These are phyloP conservation scores for Xiphydria camelus DNA, from an alignment of 2,888 invertebrate genomes.

Conservation along the genomic window DNA sequence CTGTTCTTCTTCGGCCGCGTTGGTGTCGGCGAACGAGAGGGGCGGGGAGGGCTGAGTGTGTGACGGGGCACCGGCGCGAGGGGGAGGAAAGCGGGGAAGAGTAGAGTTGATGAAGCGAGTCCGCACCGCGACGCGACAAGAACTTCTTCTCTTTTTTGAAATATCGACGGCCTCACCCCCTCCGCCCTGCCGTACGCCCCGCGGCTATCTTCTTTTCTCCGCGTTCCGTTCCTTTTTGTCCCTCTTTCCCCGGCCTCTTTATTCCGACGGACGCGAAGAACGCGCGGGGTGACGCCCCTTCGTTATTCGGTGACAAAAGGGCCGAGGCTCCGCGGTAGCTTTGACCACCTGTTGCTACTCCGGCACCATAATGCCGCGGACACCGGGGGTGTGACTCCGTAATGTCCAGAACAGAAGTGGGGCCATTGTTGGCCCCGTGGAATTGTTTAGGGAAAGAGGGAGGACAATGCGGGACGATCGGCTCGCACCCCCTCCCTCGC, in stretches of 20 bases:
- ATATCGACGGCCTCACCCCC: background rate
- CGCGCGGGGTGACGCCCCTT: slow-evolving; percentile 28
- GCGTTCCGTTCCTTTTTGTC: slow-evolving; percentile 17
- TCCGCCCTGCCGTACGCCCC: background rate
- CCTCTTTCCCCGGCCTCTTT: slow-evolving; percentile 20
- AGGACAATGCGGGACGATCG: background rate
- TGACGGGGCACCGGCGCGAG: too few relatives aligned
- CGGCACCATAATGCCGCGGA: slow-evolving; percentile 16
- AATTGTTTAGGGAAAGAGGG: background rate
- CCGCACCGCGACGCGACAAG: slow-evolving; percentile 1
- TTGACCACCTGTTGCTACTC: slow-evolving; percentile 38
- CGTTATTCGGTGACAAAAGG: slow-evolving; percentile 42
- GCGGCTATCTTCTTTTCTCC: slow-evolving; percentile 10
- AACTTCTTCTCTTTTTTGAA: slow-evolving; percentile 1
- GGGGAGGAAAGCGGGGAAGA: too few relatives aligned
- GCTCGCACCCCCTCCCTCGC: background rate
- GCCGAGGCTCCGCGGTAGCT: slow-evolving; percentile 29
- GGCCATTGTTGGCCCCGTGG: slow-evolving; percentile 23
- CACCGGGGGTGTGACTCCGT: slow-evolving; percentile 29
- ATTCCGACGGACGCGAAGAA: slow-evolving; percentile 24
- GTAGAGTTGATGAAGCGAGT: slow-evolving; percentile 2
- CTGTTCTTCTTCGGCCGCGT: slow-evolving; percentile 5
- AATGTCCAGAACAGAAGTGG: slow-evolving; percentile 30
- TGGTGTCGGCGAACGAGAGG: background rate
- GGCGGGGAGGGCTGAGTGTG: too few relatives aligned